Evolutionary conservation across 2,113 vertebrate genomes (phyloP).

Genomic region (Gallinago jamesoni): DNA sequence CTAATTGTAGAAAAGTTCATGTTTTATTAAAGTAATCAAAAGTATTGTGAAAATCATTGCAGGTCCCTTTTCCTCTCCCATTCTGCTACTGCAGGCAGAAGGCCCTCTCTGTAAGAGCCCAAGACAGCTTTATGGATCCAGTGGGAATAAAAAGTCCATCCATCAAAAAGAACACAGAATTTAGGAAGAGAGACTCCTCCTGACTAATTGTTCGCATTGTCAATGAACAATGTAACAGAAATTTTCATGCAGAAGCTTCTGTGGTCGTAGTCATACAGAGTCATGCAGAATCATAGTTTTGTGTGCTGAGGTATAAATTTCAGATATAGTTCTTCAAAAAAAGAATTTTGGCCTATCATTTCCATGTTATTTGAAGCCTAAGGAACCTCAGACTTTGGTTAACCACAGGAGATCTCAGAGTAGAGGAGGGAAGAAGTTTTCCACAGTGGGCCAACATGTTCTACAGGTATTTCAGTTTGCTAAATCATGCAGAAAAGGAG

Average conservation of each 20-base stretch:
- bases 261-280: neutral
- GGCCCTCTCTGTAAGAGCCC: neutral
- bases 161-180: neutral
- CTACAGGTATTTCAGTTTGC: neutral
- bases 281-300: neutral
- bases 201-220: neutral
- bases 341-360: neutral
- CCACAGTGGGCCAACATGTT: neutral
- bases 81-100: neutral
- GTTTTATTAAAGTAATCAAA: neutral
- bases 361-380: neutral
- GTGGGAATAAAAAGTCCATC: neutral
- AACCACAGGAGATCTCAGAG: neutral
- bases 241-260: neutral
- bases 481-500: neutral
- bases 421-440: neutral
- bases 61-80: neutral
- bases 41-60: neutral
- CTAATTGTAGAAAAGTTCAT: neutral
- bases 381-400: fast-evolving
- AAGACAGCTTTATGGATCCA: neutral
- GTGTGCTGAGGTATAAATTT: neutral
- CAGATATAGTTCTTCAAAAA: neutral
- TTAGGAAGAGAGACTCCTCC: neutral
- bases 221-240: neutral